These are phyloP conservation scores for Tachystola acroxantha DNA, from an alignment of 2,888 invertebrate genomes.

Conservation along the genomic window DNA sequence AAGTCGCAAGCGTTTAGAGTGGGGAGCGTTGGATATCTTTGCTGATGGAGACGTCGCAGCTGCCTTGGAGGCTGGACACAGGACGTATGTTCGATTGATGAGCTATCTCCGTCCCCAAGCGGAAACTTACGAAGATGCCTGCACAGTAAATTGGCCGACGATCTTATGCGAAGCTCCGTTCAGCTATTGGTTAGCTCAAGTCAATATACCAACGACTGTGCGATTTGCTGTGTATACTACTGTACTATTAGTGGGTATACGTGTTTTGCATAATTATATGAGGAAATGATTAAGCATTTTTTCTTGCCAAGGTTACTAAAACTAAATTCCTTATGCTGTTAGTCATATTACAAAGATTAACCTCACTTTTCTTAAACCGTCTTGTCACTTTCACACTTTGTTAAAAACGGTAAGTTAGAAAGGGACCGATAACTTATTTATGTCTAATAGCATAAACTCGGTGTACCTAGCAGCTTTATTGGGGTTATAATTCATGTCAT, in stretches of 20 bases:
- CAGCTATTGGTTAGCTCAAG: slow-evolving; percentile 20
- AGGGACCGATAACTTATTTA: too few relatives aligned
- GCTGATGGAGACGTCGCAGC: slow-evolving; percentile 62
- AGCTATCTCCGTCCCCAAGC: slow-evolving; percentile 61
- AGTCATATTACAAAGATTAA: too few relatives aligned
- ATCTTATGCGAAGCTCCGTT: slow-evolving; percentile 22
- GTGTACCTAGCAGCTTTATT: too few relatives aligned
- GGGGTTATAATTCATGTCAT: too few relatives aligned
- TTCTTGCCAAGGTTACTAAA: too few relatives aligned
- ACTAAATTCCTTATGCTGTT: too few relatives aligned
- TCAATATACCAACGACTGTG: slow-evolving; percentile 38
- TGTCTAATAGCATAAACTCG: too few relatives aligned
- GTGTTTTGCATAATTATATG: slow-evolving; percentile 27
- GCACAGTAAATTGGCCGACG: slow-evolving; percentile 32
- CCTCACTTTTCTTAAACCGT: too few relatives aligned
- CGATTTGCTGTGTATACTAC: slow-evolving; percentile 32
- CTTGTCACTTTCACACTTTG: too few relatives aligned
- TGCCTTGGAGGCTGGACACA: slow-evolving; percentile 62
- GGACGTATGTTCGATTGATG: slow-evolving; percentile 52
- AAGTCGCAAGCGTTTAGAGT: slow-evolving; percentile 41
- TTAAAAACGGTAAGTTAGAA: too few relatives aligned
- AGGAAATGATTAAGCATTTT: slow-evolving; percentile 21
- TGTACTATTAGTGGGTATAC: slow-evolving; percentile 30
- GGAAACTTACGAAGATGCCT: slow-evolving; percentile 50
- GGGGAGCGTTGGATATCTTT: slow-evolving; percentile 65